A percentile compares a stretch with the other conserved stretches of the same genome.
Conservation (phyloP, 1,140 invertebrate genomes). For the Oedothorax gibbosus region DNA sequence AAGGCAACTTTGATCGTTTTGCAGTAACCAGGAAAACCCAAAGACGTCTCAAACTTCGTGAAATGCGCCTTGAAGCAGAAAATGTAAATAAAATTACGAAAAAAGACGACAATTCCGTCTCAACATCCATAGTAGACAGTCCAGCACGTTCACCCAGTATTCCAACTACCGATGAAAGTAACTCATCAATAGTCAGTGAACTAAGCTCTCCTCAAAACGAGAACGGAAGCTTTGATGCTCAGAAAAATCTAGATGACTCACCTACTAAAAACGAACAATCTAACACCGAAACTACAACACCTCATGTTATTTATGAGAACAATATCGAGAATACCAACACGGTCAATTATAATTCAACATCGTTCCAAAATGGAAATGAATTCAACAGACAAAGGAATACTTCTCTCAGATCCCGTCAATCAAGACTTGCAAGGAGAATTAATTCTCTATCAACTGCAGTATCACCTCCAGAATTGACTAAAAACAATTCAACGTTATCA, state of each 20-base stretch:
- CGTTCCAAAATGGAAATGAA: background rate
- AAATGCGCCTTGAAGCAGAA: slow-evolving; percentile 55
- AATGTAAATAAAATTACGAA: slow-evolving; percentile 4
- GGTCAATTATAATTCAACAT: no score
- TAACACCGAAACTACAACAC: no score
- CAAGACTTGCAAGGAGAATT: slow-evolving; percentile 42
- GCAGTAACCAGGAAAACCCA: slow-evolving; percentile 40
- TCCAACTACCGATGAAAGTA: background rate
- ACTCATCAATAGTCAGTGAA: background rate
- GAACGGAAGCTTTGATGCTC: background rate
- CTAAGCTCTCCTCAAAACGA: background rate
- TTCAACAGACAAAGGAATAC: slow-evolving; percentile 23
- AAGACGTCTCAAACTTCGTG: slow-evolving; percentile 19
- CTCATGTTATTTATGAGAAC: background rate
- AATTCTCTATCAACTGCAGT: slow-evolving; percentile 34
- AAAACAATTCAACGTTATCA: background rate
- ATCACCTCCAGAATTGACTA: background rate
- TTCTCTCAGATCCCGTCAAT: slow-evolving; percentile 42
- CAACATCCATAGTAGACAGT: background rate
- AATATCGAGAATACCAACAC: background rate
- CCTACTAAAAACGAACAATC: background rate
- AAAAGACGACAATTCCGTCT: background rate
- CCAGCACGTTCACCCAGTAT: background rate
- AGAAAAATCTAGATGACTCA: background rate
- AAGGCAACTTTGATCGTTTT: slow-evolving; percentile 47